Conservation (phyloP, 2,888 invertebrate species). For the Callinectes sapidus region DNA sequence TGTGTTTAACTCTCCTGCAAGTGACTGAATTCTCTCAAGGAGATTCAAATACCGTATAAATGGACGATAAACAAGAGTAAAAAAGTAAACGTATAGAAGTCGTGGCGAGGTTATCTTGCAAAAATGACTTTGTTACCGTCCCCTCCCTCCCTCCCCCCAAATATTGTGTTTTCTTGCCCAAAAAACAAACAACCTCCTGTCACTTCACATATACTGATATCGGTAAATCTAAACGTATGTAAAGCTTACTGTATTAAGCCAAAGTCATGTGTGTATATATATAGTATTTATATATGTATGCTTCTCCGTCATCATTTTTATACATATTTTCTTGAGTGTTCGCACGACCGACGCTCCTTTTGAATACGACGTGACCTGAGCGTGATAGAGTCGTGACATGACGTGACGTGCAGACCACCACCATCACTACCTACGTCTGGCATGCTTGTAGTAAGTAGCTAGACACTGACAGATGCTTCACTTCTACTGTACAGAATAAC, state of each 20-base stretch:
- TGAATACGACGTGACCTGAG: neutral
- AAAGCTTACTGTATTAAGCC: constrained; percentile 27
- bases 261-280: constrained; percentile 15
- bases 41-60: neutral
- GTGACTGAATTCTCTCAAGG: neutral
- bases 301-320: neutral
- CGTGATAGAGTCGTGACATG: neutral
- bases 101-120: neutral
- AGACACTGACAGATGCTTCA: constrained; percentile 28
- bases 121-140: neutral
- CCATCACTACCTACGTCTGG: neutral
- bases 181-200: neutral
- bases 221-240: constrained; percentile 13
- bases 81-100: neutral
- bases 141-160: neutral
- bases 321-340: neutral
- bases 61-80: neutral
- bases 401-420: neutral
- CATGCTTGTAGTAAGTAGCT: constrained; percentile 33
- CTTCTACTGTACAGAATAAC: constrained; percentile 31
- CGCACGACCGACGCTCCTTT: neutral
- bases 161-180: neutral
- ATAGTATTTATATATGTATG: neutral
- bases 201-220: constrained; percentile 3
- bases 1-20: neutral